Evolutionary conservation across 2,113 vertebrate genomes (phyloP).

Genomic region (Cynocephalus volans): DNA sequence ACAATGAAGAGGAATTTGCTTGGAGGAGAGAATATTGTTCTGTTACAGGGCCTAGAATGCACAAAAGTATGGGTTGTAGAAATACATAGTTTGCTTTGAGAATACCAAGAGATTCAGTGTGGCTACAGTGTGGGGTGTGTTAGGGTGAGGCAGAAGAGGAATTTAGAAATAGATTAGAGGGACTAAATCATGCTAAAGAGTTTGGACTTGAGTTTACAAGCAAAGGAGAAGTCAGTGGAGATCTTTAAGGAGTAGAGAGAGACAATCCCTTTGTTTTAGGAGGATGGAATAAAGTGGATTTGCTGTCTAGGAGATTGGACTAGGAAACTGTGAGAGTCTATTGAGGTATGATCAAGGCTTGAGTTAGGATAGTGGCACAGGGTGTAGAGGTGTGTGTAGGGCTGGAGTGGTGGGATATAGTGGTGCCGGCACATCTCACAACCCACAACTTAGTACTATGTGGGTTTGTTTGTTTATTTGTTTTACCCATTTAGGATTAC

Average conservation of each 20-base stretch:
- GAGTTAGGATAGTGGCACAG: not conserved
- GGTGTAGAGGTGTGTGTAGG: not conserved
- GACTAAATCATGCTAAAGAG: not conserved
- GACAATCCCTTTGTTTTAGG: not conserved
- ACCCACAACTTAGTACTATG: not conserved
- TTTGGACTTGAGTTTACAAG: constrained; percentile 8
- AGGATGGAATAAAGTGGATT: constrained; percentile 3
- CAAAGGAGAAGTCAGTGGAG: not conserved
- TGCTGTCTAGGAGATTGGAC: constrained; percentile 21
- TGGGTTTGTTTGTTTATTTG: not conserved
- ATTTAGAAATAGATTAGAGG: not conserved
- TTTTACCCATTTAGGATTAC: not conserved
- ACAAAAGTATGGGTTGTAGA: constrained; percentile 5
- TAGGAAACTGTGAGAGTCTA: not conserved
- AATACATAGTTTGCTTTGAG: constrained; percentile 48
- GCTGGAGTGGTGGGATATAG: not conserved
- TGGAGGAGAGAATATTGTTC: constrained; percentile 16
- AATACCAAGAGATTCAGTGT: not conserved
- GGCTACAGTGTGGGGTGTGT: not conserved
- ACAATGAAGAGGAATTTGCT: not conserved
- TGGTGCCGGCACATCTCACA: not conserved
- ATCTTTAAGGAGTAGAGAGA: constrained; percentile 6
- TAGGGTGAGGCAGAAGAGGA: not conserved
- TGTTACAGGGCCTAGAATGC: not conserved
- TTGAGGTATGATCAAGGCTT: not conserved